Percentiles rank a stretch among this genome's conserved stretches.
Evolutionary conservation across 2,888 invertebrate genomes (phyloP).

Genomic region (Cryptocheilus praepositus): DNA sequence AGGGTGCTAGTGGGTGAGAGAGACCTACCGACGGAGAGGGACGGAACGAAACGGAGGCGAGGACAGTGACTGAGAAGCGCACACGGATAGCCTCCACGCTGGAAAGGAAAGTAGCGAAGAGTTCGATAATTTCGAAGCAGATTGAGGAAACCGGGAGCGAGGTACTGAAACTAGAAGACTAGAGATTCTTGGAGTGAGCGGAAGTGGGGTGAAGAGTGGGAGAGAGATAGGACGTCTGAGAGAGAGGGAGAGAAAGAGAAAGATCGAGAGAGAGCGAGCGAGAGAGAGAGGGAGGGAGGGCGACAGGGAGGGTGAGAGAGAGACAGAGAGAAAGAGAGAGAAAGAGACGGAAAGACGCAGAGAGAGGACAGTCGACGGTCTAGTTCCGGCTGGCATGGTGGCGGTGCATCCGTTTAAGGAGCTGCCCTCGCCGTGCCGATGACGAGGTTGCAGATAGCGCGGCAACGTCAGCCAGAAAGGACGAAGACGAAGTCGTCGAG

Average conservation of each 20-base stretch:
- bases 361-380: slow-evolving; percentile 8
- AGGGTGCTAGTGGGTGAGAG: slow-evolving; percentile 15
- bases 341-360: slow-evolving; percentile 10
- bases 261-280: slow-evolving; percentile 12
- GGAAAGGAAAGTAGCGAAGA: not conserved
- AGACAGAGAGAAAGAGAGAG: slow-evolving; percentile 1
- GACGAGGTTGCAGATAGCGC: slow-evolving; percentile 58
- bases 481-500: slow-evolving; percentile 51
- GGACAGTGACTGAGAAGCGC: slow-evolving; percentile 5
- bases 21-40: slow-evolving; percentile 8
- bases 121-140: not conserved
- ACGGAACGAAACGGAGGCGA: slow-evolving; percentile 5
- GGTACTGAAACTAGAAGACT: too few species aligned
- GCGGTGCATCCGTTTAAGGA: slow-evolving; percentile 56
- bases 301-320: not conserved
- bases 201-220: not conserved
- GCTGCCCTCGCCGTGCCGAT: slow-evolving; percentile 64
- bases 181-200: not conserved
- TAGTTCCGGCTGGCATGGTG: slow-evolving; percentile 53
- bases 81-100: not conserved
- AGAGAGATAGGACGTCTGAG: slow-evolving; percentile 9
- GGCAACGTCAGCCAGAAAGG: slow-evolving; percentile 47
- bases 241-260: slow-evolving; percentile 3
- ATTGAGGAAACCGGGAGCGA: not conserved
- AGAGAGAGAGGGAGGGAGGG: not conserved